Evolutionary conservation across 2,797 vertebrate genomes (phyloP), one percentile per base, ranked within the genome.

Genomic region (Platalea minor): DNA sequence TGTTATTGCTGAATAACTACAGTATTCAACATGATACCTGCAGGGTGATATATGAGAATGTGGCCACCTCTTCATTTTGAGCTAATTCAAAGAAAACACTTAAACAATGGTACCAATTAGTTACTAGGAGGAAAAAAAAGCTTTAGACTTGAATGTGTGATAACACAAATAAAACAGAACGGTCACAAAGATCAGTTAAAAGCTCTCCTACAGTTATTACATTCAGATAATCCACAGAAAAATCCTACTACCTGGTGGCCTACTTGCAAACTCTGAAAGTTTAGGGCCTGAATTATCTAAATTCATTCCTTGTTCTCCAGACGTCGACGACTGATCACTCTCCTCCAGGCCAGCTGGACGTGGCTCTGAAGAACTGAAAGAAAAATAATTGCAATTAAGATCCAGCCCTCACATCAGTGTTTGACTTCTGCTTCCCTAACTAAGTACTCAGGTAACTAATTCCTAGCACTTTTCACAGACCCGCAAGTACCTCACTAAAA

Each of bases 221-320:
- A 65, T 50, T 51, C 65, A 81, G 48, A 82, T 39, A 75, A 89
- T 50, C 14, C 57, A 88, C 51, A 61, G 28, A 92, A 91, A 93
- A 85, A 50, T 69, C 56, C 53, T 61, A 26, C 98, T 96, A 99
- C 99, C 99, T 97, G 98, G 95, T 93, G 99, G 98, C 64, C 99
- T 98, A 89, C 98, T 99, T 91, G 98, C 78, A 97, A 99, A 99
- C 94, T 99, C 99, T 17, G 99, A 81, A 73, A 99, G 98, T 97
- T 99, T 99, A 73, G 98, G 98, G 86, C 98, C 98, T 51, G 98
- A 92, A 83, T 97, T 98, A 70, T 99, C 99, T 95, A 99, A 97
- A 87, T 96, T 98, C 93, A 98, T 97, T 97, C 98, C 98, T 97
- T 99, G 99, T 65, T 99, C 99, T 97, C 98, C 98, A 95, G 98